Percentiles rank a stretch among this genome's conserved stretches.
phyloP scores from a whole-genome alignment of 1,140 invertebrate genomes.

The Brachionus calyciflorus region DNA sequence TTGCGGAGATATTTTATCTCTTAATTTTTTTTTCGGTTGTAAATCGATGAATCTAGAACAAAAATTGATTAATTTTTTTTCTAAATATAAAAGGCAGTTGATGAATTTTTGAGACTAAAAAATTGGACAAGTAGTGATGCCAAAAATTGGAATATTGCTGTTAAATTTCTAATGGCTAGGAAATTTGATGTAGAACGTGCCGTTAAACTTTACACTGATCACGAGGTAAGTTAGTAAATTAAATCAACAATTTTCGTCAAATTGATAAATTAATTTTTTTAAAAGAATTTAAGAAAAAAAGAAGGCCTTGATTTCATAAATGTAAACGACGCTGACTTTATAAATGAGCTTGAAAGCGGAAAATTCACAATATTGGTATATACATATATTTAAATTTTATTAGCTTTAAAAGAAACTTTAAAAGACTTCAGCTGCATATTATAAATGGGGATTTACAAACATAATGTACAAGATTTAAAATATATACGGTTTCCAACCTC shows the following conservation, averaged over 20 bases:
- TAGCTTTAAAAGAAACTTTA: no score
- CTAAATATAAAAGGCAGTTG: not conserved
- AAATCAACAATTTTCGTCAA: not conserved
- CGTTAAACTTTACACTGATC: slow-evolving; percentile 80
- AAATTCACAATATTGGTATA: slow-evolving; percentile 96
- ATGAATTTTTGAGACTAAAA: slow-evolving; percentile 21
- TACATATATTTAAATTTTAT: no score
- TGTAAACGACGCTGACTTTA: slow-evolving; percentile 74
- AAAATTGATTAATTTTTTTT: not conserved
- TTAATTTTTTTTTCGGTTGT: no score
- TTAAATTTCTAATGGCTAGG: slow-evolving; percentile 87
- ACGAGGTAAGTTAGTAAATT: slow-evolving; percentile 67
- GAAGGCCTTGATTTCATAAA: slow-evolving; percentile 81
- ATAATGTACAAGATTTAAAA: no score
- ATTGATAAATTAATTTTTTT: slow-evolving; percentile 41
- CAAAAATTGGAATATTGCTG: slow-evolving; percentile 71
- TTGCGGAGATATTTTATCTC: not conserved
- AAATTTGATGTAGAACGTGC: slow-evolving; percentile 89
- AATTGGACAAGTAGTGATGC: slow-evolving; percentile 9
- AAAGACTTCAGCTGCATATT: no score
- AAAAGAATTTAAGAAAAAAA: slow-evolving; percentile 69
- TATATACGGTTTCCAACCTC: no score
- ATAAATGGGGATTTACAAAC: no score
- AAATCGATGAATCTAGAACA: not conserved
- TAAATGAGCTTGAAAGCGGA: slow-evolving; percentile 80